A percentile compares a stretch with the other conserved stretches of the same genome.
These are phyloP conservation scores for Campopleginae sp. DNA, from an alignment of 2,888 invertebrate species.

Conservation along the genomic window DNA sequence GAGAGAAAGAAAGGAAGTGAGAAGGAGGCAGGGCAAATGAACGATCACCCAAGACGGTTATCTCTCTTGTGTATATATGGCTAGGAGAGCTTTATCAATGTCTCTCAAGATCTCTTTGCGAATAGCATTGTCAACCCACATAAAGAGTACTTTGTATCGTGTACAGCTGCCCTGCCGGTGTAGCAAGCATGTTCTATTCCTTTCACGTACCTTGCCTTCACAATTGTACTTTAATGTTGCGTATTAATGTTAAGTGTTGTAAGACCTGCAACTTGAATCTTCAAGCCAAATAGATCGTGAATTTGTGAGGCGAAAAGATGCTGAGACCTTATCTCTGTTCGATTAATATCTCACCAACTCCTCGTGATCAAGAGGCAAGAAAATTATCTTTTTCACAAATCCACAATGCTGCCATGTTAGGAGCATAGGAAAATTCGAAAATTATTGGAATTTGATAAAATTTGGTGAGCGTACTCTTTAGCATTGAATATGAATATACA, in stretches of 20 bases:
- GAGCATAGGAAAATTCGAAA: no score
- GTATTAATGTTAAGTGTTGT: not conserved
- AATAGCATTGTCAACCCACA: slow-evolving; percentile 65
- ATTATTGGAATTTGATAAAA: no score
- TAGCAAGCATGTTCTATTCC: slow-evolving; percentile 26
- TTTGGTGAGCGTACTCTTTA: no score
- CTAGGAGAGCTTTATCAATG: slow-evolving; percentile 67
- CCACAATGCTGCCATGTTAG: not conserved
- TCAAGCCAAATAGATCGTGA: not conserved
- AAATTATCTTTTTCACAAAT: not conserved
- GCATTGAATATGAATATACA: no score
- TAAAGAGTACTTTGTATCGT: slow-evolving; percentile 33
- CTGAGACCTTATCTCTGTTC: not conserved
- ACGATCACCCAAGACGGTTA: slow-evolving; percentile 46
- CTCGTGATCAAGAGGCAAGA: not conserved
- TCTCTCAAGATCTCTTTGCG: slow-evolving; percentile 63
- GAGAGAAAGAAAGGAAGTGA: slow-evolving; percentile 18
- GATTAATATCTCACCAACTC: not conserved
- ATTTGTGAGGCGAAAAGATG: not conserved
- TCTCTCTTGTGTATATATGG: slow-evolving; percentile 48
- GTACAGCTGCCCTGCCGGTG: slow-evolving; percentile 25
- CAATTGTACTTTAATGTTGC: slow-evolving; percentile 16
- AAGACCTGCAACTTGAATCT: not conserved
- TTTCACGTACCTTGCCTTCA: slow-evolving; percentile 34
- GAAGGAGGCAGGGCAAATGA: slow-evolving; percentile 26